Percentiles rank a stretch among this genome's conserved stretches.
Conservation (phyloP, 2,888 invertebrate genomes). For the Drosophila mercatorum region DNA sequence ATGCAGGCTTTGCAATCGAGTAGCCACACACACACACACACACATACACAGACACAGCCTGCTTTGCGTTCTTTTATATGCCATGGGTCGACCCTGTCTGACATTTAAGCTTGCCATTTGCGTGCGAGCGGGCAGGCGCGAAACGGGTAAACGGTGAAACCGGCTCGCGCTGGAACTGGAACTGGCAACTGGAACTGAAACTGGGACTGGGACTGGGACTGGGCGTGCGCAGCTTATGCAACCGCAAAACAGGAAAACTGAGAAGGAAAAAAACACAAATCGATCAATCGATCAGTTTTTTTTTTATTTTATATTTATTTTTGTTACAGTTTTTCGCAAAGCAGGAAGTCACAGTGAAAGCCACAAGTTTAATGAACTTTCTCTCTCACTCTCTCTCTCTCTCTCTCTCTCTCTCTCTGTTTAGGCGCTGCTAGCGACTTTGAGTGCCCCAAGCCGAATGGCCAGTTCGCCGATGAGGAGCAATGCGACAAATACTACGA, state of each 20-base stretch:
- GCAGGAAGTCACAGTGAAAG: conserved; percentile 50
- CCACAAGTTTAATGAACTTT: conserved; percentile 58
- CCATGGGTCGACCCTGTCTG: conserved; percentile 44
- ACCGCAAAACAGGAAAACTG: conserved; percentile 33
- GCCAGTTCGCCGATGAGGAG: conserved; percentile 91
- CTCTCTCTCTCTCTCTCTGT: background rate
- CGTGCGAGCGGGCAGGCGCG: background rate
- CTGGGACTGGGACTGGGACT: conserved; percentile 35
- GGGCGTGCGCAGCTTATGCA: conserved; percentile 36
- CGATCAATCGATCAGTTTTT: conserved; percentile 35
- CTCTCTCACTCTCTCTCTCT: background rate
- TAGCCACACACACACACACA: background rate
- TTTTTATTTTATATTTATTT: background rate
- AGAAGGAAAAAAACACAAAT: conserved; percentile 16
- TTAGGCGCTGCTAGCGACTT: conserved; percentile 84
- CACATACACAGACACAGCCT: background rate
- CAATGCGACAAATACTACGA: conserved; percentile 96
- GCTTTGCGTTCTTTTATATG: conserved; percentile 8
- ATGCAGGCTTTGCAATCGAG: conserved; percentile 13
- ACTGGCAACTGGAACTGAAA: conserved; percentile 40
- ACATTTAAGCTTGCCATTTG: conserved; percentile 39
- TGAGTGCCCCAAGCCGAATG: conserved; percentile 92
- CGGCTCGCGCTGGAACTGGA: conserved; percentile 23
- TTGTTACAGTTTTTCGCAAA: conserved; percentile 44
- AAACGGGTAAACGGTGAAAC: conserved; percentile 50